These are phyloP conservation scores for Oasisia sp. DNA, from an alignment of 2,888 invertebrate genomes.

Conservation along the genomic window DNA sequence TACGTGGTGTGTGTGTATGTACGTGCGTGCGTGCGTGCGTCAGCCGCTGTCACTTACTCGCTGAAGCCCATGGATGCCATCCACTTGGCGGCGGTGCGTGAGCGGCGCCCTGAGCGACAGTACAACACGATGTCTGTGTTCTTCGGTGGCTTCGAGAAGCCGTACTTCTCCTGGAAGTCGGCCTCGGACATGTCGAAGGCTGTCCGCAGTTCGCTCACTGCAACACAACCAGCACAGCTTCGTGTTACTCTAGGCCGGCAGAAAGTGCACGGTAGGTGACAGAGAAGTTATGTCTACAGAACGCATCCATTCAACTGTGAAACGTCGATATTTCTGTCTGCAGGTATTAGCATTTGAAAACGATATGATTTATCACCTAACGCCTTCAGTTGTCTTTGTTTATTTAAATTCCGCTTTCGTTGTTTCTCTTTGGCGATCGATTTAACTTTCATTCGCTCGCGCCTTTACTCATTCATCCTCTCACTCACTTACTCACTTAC, in stretches of 20 bases:
- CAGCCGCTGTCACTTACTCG: neutral
- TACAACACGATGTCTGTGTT: neutral
- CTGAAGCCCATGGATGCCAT: neutral
- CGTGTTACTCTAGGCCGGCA: neutral
- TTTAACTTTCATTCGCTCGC: neutral
- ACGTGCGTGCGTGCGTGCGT: too few relatives aligned
- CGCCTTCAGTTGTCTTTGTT: neutral
- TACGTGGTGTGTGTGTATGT: too few relatives aligned
- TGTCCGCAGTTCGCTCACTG: slow-evolving; percentile 8
- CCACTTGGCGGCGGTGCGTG: neutral
- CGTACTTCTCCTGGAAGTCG: neutral
- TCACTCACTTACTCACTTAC: neutral
- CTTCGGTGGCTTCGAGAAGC: neutral
- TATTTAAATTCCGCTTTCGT: neutral
- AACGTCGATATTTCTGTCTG: too few relatives aligned
- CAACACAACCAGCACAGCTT: neutral
- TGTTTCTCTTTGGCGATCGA: neutral
- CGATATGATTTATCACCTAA: neutral
- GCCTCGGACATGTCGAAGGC: neutral
- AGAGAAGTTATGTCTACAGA: too few relatives aligned
- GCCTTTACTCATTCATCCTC: neutral
- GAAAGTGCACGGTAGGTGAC: neutral
- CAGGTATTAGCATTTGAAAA: neutral
- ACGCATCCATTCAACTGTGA: too few relatives aligned
- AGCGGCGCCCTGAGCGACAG: neutral